Base-by-base conservation (phyloP, 2,797 vertebrate species). In the Nyctibius grandis region DNA sequence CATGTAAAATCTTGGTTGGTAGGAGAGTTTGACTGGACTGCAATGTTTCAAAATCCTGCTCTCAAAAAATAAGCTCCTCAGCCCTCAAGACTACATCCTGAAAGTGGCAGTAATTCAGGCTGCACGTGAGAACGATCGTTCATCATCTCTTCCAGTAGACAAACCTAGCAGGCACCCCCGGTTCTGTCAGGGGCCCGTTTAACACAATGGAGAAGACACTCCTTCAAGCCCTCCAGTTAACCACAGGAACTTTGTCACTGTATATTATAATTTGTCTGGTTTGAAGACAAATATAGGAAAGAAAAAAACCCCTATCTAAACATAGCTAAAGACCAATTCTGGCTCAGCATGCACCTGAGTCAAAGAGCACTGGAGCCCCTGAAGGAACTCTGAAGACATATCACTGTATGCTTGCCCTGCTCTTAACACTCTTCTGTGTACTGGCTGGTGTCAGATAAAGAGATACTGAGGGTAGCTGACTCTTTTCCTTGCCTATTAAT, bases 241-340 rank as follows among this genome's bases (percentile, higher is more conserved):
- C 34, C 69, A 70, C 59, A 33, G 33, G 56, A 85, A 45, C 79
- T 85, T 25, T 31, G 50, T 11, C 74, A 33, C 76, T 29, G 33
- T 34, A 10, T 10, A 18, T 19, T 12, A 40, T 33, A 51, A 9
- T 19, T 22, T 31, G 33, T 15, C 51, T 61, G 20, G 19, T 45
- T 40, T 13, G 11, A 61, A 64, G 29, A 68, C 60, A 83, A 65
- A 60, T 42, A 12, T 0, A 17, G 1, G 25, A 64, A 89, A 67
- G 4, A 17, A 68, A 64, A 73, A 14, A 7, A 5, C 2, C 1
- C 0, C 0, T 5, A 34, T 4, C n/a, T 17, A 53, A 85, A 88
- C 47, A 28, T 3, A 64, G 47, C 33, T 34, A 10, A 65, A 85
- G 44, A 50, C 4, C 51, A 74, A 0, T 25, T 44, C 10, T 11